Evolutionary conservation across 2,888 invertebrate genomes (phyloP), one percentile per base, ranked within the genome.

Genomic region (Leptinotarsa tumamoca): DNA sequence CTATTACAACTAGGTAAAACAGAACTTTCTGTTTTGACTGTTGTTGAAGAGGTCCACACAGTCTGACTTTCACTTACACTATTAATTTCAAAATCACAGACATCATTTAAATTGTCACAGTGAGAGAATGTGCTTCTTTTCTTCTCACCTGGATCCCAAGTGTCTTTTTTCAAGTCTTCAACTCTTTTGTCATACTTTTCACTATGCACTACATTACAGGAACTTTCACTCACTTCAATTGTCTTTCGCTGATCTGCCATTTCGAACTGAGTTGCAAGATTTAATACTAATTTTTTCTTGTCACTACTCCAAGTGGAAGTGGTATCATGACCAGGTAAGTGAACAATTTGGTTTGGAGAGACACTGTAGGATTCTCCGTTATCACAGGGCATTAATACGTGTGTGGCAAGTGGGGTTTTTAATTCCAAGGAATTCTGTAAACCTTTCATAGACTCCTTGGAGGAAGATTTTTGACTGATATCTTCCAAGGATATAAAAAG

Each of bases 321-420:
- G 63, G 68, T 68, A 67, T 83, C 80, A 74, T 85, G 79, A 86
- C 87, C 84, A 80, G 95, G 94, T 80, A 96, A 90, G 83, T 96
- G 93, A 79, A 96, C 93, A 84, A 96, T 95, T 90, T 96, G 95
- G 88, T 96, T 96, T 83, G 96, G 96, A 67, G 96, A 96, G 49
- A 96, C 96, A 87, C 96, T 96, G 89, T 96, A 96, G 81, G 94
- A 94, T 83, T 94, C 92, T 54, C 96, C 96, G 87, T 95, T 95
- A 83, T 94, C 94, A 86, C 95, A 96, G 2, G 96, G 95, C 92
- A 96, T 94, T 80, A 96, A 90, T 87, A 95, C 93, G 87, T 95
- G 95, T 67, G 94, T 90, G n/a, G 93, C 92, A 50, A 83, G 77
- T 7, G 83, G 80, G 61, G 80, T 73, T 77, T 83, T 84, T 15